Conservation (phyloP, 2,113 vertebrate species). For the Perccottus glenii region DNA sequence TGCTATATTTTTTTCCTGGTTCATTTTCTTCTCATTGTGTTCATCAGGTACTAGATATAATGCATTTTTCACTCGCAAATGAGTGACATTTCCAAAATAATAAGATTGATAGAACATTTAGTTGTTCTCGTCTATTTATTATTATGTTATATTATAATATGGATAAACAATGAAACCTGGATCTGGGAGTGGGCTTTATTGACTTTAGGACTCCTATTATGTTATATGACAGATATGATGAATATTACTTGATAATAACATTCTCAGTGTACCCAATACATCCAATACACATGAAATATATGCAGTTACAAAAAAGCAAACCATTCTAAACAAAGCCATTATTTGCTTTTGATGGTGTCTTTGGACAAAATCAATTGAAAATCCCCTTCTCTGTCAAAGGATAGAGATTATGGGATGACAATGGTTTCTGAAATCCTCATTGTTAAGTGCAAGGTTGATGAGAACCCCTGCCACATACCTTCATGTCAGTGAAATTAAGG, state of each 20-base stretch:
- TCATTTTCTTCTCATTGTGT: conserved; percentile 53
- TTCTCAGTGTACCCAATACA: conserved; percentile 28
- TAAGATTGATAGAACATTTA: conserved; percentile 32
- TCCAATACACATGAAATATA: conserved; percentile 27
- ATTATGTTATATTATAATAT: conserved; percentile 3
- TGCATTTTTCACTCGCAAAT: conserved; percentile 44
- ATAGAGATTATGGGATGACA: conserved; percentile 51
- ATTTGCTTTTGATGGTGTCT: conserved; percentile 2
- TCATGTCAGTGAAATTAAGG: conserved; percentile 65
- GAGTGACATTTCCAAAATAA: conserved; percentile 46
- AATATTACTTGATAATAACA: conserved; percentile 20
- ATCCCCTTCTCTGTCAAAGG: conserved; percentile 35
- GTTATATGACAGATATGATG: neutral
- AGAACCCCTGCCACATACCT: conserved; percentile 58
- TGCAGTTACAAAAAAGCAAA: conserved; percentile 38
- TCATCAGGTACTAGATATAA: conserved; percentile 32
- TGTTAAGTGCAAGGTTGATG: conserved; percentile 68
- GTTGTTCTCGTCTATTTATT: conserved; percentile 18
- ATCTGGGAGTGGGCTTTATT: conserved; percentile 1
- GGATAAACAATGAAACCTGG: conserved; percentile 12
- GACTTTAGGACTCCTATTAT: neutral
- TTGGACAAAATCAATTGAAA: conserved; percentile 6
- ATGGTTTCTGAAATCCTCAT: conserved; percentile 66
- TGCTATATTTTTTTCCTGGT: conserved; percentile 40
- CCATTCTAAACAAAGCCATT: conserved; percentile 36